Conservation (phyloP, 2,797 vertebrate species). For the Stomatorhinus walkeri region DNA sequence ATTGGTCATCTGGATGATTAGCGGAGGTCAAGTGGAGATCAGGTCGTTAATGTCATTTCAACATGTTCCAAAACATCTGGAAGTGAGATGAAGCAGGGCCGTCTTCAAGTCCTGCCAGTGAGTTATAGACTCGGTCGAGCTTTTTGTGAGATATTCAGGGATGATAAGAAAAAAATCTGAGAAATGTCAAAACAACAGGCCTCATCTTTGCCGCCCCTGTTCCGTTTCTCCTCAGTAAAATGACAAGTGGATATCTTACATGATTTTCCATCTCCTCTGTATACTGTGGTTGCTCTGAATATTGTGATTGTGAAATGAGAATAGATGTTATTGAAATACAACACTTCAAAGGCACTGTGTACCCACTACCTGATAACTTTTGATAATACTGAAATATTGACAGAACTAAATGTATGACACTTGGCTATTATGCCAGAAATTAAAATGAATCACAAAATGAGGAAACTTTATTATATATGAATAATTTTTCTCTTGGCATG, state of each 20-base stretch:
- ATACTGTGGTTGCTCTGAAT: background rate
- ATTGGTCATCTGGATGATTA: background rate
- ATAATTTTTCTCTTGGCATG: background rate
- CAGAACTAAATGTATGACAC: background rate
- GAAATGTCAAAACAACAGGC: slow-evolving; percentile 4
- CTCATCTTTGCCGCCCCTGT: background rate
- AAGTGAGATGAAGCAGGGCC: background rate
- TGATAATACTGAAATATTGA: background rate
- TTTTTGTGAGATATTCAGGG: background rate
- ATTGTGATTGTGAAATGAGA: background rate
- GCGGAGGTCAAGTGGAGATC: background rate
- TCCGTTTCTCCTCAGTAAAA: background rate
- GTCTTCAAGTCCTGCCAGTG: background rate
- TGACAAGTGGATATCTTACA: background rate
- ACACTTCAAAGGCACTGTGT: background rate
- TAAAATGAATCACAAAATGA: background rate
- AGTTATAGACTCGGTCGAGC: background rate
- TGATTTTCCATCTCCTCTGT: background rate
- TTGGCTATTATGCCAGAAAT: background rate
- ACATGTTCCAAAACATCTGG: background rate
- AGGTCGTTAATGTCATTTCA: background rate
- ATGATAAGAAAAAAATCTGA: background rate
- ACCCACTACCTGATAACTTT: background rate
- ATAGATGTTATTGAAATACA: background rate
- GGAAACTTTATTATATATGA: background rate